Conservation (phyloP, 2,113 vertebrate genomes). For the Murina feae region DNA sequence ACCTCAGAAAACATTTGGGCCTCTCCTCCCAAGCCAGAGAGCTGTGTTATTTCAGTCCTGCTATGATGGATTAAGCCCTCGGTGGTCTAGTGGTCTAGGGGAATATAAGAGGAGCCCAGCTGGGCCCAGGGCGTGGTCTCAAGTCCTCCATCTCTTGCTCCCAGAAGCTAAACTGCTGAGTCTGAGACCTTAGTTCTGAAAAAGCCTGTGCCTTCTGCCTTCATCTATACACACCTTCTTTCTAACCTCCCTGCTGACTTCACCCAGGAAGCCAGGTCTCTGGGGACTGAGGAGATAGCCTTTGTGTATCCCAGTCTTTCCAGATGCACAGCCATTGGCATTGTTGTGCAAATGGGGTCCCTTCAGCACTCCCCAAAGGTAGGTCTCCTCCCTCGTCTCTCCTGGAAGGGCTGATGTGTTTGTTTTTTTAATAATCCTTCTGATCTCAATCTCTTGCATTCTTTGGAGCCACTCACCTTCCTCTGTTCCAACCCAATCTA, state of each 20-base stretch:
- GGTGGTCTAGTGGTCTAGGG: rapidly evolving
- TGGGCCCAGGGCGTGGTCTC: background rate
- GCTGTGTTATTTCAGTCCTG: background rate
- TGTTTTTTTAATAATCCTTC: background rate
- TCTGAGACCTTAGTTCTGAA: background rate
- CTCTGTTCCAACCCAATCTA: background rate
- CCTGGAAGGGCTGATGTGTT: background rate
- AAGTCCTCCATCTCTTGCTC: background rate
- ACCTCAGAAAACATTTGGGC: background rate
- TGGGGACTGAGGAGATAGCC: background rate
- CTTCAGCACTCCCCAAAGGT: background rate
- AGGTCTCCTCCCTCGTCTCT: background rate
- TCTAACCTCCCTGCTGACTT: background rate
- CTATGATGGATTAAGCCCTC: background rate
- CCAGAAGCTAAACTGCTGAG: background rate
- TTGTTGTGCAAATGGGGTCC: background rate
- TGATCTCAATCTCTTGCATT: background rate
- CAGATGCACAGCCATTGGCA: background rate
- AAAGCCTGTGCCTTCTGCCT: background rate
- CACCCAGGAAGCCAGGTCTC: background rate
- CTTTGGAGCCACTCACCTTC: background rate
- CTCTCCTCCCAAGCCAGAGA: background rate
- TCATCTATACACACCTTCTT: background rate
- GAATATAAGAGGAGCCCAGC: rapidly evolving
- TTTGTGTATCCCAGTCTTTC: background rate